These are phyloP conservation scores for Antennarius maculatus DNA, from an alignment of 2,797 vertebrate genomes.

Conservation along the genomic window DNA sequence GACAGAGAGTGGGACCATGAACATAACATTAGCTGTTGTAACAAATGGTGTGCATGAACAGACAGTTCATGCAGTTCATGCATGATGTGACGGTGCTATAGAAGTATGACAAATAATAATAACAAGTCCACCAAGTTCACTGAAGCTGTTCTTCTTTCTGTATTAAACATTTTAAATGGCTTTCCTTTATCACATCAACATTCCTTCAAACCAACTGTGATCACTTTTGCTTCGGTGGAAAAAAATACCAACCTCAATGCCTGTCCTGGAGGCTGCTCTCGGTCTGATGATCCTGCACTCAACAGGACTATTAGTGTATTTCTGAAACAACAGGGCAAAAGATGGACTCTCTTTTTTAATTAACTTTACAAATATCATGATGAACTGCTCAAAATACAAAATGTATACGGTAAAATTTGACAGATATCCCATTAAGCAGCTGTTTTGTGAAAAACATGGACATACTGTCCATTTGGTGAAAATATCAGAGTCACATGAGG, in stretches of 20 bases:
- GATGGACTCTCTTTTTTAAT: not conserved
- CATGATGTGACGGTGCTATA: not conserved
- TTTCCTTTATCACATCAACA: not conserved
- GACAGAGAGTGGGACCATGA: too few species aligned
- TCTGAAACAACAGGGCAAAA: not conserved
- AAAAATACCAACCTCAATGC: not conserved
- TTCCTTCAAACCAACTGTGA: not conserved
- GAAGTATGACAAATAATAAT: too few species aligned
- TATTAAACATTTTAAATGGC: not conserved
- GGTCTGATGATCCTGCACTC: not conserved
- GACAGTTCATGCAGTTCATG: too few species aligned
- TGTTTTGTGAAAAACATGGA: not conserved
- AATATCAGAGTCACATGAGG: too few species aligned
- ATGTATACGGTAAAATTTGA: not conserved
- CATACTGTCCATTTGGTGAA: too few species aligned
- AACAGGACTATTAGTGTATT: not conserved
- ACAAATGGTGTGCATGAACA: not conserved
- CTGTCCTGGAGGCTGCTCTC: not conserved
- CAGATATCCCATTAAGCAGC: not conserved
- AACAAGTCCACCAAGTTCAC: not conserved
- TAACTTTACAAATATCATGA: too few species aligned
- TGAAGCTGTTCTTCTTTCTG: not conserved
- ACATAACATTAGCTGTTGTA: not conserved
- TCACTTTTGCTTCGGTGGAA: not conserved
- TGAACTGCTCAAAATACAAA: not conserved